Evolutionary conservation across 1,140 invertebrate species (phyloP).

Genomic region (Tribolium madens): DNA sequence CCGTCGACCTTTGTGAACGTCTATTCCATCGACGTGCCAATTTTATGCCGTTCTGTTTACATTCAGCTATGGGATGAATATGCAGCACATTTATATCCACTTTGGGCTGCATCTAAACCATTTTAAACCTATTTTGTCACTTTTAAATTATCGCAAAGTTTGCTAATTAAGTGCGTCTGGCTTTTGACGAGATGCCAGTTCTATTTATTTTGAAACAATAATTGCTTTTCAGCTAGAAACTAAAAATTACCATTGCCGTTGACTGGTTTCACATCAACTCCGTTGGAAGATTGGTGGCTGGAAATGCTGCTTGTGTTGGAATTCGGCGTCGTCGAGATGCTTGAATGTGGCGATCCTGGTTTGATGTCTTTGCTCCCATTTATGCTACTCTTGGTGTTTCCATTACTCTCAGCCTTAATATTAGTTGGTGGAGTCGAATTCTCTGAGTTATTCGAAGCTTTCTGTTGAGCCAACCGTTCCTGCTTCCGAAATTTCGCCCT

Average conservation of each 20-base stretch:
- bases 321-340: constrained; percentile 66
- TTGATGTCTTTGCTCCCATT: constrained; percentile 64
- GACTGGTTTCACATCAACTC: constrained; percentile 65
- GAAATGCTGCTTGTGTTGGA: constrained; percentile 64
- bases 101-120: not conserved
- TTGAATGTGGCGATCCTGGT: constrained; percentile 66
- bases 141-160: not conserved
- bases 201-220: not conserved
- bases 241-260: constrained; percentile 61
- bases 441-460: constrained; percentile 66
- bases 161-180: not conserved
- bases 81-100: not conserved
- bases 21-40: constrained; percentile 1
- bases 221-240: not conserved
- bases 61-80: not conserved
- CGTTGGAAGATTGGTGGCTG: constrained; percentile 65
- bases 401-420: constrained; percentile 61
- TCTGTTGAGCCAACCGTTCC: constrained; percentile 86
- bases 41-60: not conserved
- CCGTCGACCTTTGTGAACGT: constrained; percentile 31
- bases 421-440: constrained; percentile 55
- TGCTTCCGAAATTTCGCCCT: constrained; percentile 94
- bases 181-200: not conserved
- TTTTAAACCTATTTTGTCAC: not conserved
- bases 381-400: constrained; percentile 54